Percentiles rank a stretch among this genome's conserved stretches.
Evolutionary conservation across 2,888 invertebrate species (phyloP).

Genomic region (Stenodera caucasica): DNA sequence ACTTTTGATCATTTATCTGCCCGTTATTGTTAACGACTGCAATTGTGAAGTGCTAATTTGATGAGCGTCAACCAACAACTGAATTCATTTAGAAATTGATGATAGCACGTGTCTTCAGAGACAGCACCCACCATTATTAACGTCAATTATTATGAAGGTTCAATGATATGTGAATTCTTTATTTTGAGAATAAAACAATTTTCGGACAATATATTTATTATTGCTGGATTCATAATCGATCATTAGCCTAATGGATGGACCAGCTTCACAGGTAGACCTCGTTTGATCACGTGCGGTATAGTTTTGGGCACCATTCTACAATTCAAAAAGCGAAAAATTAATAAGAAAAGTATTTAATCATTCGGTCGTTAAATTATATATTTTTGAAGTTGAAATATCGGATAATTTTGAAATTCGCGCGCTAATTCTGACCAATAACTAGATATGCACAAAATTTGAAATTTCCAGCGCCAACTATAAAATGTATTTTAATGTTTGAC

Average conservation of each 20-base stretch:
- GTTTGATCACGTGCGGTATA: conserved; percentile 83
- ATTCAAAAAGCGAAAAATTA: conserved; percentile 42
- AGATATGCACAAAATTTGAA: no score
- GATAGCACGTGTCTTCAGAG: conserved; percentile 16
- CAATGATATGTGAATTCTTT: background rate
- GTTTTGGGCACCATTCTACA: conserved; percentile 88
- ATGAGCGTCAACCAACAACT: conserved; percentile 19
- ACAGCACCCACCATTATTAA: background rate
- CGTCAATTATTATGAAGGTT: background rate
- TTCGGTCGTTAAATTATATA: no score
- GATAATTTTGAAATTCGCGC: no score
- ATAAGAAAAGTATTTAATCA: no score
- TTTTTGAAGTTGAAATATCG: no score
- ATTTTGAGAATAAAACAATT: background rate
- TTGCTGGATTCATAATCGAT: background rate
- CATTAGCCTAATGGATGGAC: conserved; percentile 30
- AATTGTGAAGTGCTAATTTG: conserved; percentile 11
- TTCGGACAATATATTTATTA: background rate
- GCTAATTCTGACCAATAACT: no score
- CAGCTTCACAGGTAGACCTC: conserved; percentile 61
- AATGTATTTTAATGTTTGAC: no score
- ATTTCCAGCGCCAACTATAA: no score
- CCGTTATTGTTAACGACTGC: background rate
- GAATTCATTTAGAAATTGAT: conserved; percentile 5
- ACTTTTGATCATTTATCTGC: no score